A percentile compares a stretch with the other conserved stretches of the same genome.
These are phyloP conservation scores for Elaphurus davidianus DNA, from an alignment of 2,113 vertebrate genomes.

Conservation along the genomic window DNA sequence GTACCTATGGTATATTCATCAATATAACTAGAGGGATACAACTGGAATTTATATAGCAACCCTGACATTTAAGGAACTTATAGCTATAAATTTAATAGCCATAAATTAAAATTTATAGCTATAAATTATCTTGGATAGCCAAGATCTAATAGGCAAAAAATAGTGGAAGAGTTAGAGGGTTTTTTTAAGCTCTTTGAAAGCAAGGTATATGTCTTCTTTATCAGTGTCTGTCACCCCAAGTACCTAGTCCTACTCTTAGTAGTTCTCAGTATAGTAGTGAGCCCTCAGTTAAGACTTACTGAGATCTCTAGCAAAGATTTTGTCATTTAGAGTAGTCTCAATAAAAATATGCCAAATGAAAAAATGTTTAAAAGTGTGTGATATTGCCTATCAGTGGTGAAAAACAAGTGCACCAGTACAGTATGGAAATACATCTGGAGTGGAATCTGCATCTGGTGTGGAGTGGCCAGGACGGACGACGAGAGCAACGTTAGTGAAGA, in stretches of 20 bases:
- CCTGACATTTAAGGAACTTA: not conserved
- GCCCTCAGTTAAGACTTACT: not conserved
- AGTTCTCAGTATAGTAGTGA: not conserved
- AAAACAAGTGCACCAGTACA: not conserved
- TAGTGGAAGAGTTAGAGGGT: not conserved
- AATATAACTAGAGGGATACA: not conserved
- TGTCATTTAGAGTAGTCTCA: not conserved
- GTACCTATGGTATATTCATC: not conserved
- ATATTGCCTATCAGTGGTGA: not conserved
- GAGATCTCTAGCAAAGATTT: not conserved
- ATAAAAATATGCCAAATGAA: not conserved
- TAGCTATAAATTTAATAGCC: not conserved
- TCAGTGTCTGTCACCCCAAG: not conserved
- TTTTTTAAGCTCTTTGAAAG: constrained; percentile 29
- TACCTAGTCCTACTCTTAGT: not conserved
- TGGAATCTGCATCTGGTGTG: not conserved
- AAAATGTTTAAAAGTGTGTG: not conserved
- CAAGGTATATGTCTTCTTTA: not conserved
- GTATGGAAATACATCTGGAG: not conserved
- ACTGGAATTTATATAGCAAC: not conserved
- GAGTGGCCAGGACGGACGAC: not conserved
- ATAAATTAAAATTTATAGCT: not conserved
- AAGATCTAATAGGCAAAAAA: not conserved
- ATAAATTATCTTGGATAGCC: not conserved
- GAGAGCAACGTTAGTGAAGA: not conserved